Conservation (phyloP, 2,113 vertebrate species). For the Phylloscopus whistleri region DNA sequence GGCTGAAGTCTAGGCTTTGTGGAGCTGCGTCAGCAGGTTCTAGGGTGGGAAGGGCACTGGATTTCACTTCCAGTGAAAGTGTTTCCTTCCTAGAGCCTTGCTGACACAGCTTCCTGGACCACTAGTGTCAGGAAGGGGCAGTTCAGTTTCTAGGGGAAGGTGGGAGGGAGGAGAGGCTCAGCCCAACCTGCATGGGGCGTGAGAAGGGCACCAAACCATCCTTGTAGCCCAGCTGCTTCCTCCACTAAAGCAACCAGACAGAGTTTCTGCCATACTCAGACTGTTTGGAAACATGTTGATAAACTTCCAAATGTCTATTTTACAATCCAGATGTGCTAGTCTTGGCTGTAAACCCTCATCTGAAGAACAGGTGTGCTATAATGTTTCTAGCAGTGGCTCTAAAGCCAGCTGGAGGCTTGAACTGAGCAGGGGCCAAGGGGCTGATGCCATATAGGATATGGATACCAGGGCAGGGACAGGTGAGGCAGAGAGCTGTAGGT, state of each 20-base stretch:
- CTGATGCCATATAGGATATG: constrained; percentile 47
- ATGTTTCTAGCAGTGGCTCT: constrained; percentile 68
- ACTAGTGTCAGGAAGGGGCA: not conserved
- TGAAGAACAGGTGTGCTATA: constrained; percentile 77
- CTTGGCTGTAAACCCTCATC: constrained; percentile 70
- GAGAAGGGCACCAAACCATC: constrained; percentile 42
- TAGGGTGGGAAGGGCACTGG: not conserved
- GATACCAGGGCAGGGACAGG: constrained; percentile 13
- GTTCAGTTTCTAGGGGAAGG: not conserved
- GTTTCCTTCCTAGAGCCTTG: not conserved
- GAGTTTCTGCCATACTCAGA: constrained; percentile 58
- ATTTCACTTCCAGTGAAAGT: not conserved
- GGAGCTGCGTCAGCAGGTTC: not conserved
- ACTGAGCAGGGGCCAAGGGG: constrained; percentile 49
- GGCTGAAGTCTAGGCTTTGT: not conserved
- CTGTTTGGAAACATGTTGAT: constrained; percentile 67
- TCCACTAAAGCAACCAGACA: constrained; percentile 56
- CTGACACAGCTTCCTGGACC: not conserved
- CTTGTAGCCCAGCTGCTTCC: constrained; percentile 61
- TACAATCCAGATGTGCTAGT: constrained; percentile 74
- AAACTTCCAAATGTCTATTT: constrained; percentile 70
- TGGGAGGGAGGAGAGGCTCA: not conserved
- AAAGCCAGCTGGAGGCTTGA: constrained; percentile 68
- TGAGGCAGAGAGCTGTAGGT: constrained; percentile 14
- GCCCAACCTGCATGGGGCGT: not conserved